Conservation (phyloP, 2,113 vertebrate genomes). For the Pelecanus crispus region DNA sequence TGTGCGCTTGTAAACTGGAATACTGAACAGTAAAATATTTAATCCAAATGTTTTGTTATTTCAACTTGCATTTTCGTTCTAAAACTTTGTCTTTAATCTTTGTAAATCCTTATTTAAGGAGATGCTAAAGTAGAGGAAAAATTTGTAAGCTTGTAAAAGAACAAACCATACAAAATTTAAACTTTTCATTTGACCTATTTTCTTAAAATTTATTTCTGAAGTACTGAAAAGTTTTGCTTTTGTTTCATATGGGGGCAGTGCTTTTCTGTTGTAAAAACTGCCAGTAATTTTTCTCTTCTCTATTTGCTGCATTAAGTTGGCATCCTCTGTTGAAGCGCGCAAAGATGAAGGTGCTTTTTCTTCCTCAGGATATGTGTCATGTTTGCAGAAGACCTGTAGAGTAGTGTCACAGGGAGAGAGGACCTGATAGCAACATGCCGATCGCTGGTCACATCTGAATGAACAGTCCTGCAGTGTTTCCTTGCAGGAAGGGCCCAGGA, state of each 20-base stretch:
- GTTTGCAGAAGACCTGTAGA: background rate
- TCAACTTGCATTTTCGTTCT: background rate
- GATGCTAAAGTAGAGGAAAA: background rate
- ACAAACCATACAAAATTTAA: background rate
- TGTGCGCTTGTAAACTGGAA: background rate
- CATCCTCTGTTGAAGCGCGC: background rate
- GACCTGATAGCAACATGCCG: background rate
- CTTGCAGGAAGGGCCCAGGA: background rate
- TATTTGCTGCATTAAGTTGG: background rate
- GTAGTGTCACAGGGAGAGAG: too few species aligned
- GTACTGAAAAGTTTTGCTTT: background rate
- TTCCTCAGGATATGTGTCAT: fast-evolving
- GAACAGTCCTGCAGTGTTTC: background rate
- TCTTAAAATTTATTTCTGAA: background rate
- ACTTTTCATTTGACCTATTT: background rate
- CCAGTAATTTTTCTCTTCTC: background rate
- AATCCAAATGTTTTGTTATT: background rate
- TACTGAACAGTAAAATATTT: background rate
- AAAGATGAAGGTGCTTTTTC: background rate
- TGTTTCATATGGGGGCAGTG: background rate
- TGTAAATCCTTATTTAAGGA: background rate
- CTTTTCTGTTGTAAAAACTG: background rate
- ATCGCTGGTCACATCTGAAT: fast-evolving
- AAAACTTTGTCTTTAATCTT: background rate
- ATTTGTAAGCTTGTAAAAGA: background rate